Conservation (phyloP, 2,113 vertebrate species). For the Carlito syrichta region DNA sequence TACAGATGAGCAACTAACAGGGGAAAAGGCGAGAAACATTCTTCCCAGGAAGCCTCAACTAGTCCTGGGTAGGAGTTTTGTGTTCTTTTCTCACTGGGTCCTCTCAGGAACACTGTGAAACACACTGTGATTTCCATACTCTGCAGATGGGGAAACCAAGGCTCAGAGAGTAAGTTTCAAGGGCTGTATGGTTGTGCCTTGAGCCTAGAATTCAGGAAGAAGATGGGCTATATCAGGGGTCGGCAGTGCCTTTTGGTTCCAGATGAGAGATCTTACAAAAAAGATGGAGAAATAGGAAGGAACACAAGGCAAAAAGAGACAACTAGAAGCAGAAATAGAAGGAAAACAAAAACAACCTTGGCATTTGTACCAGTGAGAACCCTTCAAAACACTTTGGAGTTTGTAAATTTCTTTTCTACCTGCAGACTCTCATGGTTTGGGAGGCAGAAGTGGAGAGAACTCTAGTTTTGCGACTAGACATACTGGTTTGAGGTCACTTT, state of each 20-base stretch:
- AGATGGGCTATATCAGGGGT: neutral
- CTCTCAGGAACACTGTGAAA: neutral
- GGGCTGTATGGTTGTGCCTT: neutral
- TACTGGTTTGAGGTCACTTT: neutral
- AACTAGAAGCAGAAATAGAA: neutral
- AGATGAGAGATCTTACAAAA: neutral
- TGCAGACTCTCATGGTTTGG: neutral
- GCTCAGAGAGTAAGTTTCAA: neutral
- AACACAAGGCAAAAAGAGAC: neutral
- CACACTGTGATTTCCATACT: neutral
- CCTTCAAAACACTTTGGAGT: neutral
- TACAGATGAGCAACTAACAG: neutral
- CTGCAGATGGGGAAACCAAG: neutral
- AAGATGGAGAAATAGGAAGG: neutral
- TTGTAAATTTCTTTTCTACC: neutral
- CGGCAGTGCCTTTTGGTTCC: neutral
- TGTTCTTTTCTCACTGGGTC: neutral
- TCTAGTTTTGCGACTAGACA: neutral
- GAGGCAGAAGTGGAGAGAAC: neutral
- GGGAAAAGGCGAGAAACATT: neutral
- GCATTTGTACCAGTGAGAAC: neutral
- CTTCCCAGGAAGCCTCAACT: neutral
- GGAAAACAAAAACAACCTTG: neutral
- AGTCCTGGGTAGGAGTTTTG: neutral
- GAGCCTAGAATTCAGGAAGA: neutral